These are phyloP conservation scores for Chromis chromis DNA, from an alignment of 2,797 vertebrate genomes.

Conservation along the genomic window DNA sequence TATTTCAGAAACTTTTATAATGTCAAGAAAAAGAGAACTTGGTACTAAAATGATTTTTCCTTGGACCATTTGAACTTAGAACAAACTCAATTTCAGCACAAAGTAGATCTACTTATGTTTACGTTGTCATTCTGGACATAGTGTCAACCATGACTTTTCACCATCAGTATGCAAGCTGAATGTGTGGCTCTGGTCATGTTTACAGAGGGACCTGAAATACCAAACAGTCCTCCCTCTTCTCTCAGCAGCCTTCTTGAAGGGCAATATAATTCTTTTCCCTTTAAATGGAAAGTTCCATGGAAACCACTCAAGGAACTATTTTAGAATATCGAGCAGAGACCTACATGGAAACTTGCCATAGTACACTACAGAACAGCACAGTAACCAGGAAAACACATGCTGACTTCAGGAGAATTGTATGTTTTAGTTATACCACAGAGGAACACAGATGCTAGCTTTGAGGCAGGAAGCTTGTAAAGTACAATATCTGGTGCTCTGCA, in stretches of 20 bases:
- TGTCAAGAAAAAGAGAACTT: slow-evolving; percentile 18
- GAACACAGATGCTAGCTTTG: slow-evolving; percentile 39
- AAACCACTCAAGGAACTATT: slow-evolving; percentile 65
- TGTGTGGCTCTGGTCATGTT: slow-evolving; percentile 57
- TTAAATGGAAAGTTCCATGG: slow-evolving; percentile 70
- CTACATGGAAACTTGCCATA: slow-evolving; percentile 61
- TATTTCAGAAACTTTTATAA: slow-evolving; percentile 50
- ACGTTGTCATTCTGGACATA: slow-evolving; percentile 42
- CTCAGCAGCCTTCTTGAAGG: slow-evolving; percentile 45
- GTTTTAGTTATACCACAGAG: slow-evolving; percentile 35
- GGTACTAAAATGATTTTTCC: slow-evolving; percentile 3
- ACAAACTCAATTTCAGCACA: slow-evolving; percentile 9
- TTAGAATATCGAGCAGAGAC: slow-evolving; percentile 52
- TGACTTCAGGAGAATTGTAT: slow-evolving; percentile 44
- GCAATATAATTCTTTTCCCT: slow-evolving; percentile 53
- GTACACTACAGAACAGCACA: slow-evolving; percentile 47
- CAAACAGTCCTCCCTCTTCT: slow-evolving; percentile 51
- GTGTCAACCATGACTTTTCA: slow-evolving; percentile 38
- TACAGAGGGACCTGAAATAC: slow-evolving; percentile 47
- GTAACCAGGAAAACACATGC: slow-evolving; percentile 53
- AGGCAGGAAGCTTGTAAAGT: slow-evolving; percentile 15
- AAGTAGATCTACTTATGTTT: slow-evolving; percentile 26
- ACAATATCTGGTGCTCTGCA: slow-evolving; percentile 19
- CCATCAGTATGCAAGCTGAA: slow-evolving; percentile 35
- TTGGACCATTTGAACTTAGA: slow-evolving; percentile 1